Evolutionary conservation across 2,113 vertebrate genomes (phyloP), one percentile per base, ranked within the genome.

Genomic region (Pteruthius melanotis): DNA sequence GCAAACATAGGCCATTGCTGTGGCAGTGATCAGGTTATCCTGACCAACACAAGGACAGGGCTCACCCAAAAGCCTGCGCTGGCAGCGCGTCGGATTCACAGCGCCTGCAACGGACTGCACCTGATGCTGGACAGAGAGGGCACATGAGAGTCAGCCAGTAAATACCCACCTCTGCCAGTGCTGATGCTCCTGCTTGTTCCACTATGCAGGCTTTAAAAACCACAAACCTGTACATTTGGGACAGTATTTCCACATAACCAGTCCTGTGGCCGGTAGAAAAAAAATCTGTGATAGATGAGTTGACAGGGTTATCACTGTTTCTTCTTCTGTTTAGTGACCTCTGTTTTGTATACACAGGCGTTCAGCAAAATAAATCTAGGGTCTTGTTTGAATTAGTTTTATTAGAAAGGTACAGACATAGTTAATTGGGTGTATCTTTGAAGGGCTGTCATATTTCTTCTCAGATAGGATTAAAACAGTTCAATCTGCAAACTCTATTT

Each of bases 401-500:
- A 50, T 63, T 82, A 61, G 21, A 84, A 83, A 92, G 27, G 31
- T 91, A 60, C 31, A 86, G 65, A 93, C 53, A 31, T 35, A 93
- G 77, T 94, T 96, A 96, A 96, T 91, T 94, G 4, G 57, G 42
- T 91, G 45, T 78, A 68, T 96, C 93, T 95, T 75, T 69, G 71
- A 92, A 94, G 44, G 74, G 57, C 83, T 95, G 72, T 95, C 87
- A 69, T 93, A 89, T 93, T 94, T 95, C 80, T 97, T 93, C 72
- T 92, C 49, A 68, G 87, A 87, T 71, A 91, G 76, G 69, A 87
- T 94, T 96, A 86, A 96, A 96, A 37, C 77, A 54, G 78, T 88
- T 90, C 81, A 81, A 71, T 95, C 87, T 95, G 93, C 81, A 94
- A 94, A 93, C 78, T 95, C 77, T 79, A 89, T 94, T 97, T 97